Conservation (phyloP, 1,140 invertebrate genomes). For the Amyelois transitella region DNA sequence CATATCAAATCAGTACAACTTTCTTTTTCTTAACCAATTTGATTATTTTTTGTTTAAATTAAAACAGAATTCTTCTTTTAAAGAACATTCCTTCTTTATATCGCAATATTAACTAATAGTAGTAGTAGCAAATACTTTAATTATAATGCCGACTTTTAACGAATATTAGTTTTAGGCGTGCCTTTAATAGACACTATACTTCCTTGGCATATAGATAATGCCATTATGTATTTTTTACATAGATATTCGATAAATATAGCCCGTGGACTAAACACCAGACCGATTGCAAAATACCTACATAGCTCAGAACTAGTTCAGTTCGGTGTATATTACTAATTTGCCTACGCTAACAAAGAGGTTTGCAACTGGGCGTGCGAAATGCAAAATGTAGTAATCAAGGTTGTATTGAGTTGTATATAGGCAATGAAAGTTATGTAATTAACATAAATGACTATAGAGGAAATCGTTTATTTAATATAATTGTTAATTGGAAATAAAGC, state of each 20-base stretch:
- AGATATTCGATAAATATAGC: background rate
- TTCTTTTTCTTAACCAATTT: too few relatives aligned
- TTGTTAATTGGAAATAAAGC: background rate
- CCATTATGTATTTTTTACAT: background rate
- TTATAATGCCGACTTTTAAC: too few relatives aligned
- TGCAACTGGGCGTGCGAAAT: constrained; percentile 12
- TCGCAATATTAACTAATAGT: too few relatives aligned
- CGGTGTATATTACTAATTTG: constrained; percentile 32
- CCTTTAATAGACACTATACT: too few relatives aligned
- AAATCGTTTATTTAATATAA: constrained; percentile 2
- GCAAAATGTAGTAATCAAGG: constrained; percentile 24
- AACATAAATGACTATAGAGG: background rate
- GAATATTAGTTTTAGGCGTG: too few relatives aligned
- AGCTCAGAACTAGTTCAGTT: constrained; percentile 30
- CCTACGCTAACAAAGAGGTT: constrained; percentile 28
- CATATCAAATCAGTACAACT: too few relatives aligned
- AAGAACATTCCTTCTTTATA: too few relatives aligned
- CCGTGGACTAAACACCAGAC: constrained; percentile 14
- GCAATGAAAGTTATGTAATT: constrained; percentile 5
- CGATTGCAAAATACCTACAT: background rate
- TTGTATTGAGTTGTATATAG: constrained; percentile 10
- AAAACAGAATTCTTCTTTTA: too few relatives aligned
- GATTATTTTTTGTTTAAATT: too few relatives aligned
- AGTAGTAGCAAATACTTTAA: too few relatives aligned
- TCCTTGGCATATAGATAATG: too few relatives aligned